These are phyloP conservation scores for Galaxias olidus DNA, from an alignment of 2,797 vertebrate genomes.

Conservation along the genomic window DNA sequence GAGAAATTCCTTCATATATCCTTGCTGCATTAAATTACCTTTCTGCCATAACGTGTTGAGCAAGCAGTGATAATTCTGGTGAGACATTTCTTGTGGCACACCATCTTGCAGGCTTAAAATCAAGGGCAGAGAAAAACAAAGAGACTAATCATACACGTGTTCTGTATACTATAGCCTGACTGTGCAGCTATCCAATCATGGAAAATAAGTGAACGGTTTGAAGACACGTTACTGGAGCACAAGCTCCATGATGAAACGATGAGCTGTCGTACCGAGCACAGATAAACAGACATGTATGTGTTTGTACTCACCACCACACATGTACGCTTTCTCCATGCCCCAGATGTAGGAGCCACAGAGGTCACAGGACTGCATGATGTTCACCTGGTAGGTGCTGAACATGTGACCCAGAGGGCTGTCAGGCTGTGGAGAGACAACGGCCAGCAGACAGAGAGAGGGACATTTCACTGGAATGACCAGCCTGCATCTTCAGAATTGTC, in stretches of 20 bases:
- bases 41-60: slow-evolving; percentile 72
- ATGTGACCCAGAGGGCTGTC: slow-evolving; percentile 85
- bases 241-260: no score
- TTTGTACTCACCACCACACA: slow-evolving; percentile 89
- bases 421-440: slow-evolving; percentile 62
- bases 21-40: slow-evolving; percentile 66
- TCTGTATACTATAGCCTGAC: no score
- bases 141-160: background rate
- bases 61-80: slow-evolving; percentile 84
- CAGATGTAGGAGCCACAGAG: slow-evolving; percentile 92
- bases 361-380: slow-evolving; percentile 94
- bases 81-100: slow-evolving; percentile 96
- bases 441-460: background rate
- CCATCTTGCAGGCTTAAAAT: slow-evolving; percentile 87
- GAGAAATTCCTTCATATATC: background rate
- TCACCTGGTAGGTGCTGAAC: slow-evolving; percentile 92
- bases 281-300: no score
- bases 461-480: background rate
- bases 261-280: no score
- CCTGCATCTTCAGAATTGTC: background rate
- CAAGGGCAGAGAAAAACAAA: slow-evolving; percentile 10
- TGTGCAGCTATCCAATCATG: background rate
- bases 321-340: slow-evolving; percentile 96
- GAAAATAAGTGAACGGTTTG: background rate
- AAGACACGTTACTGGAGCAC: no score